Conservation (phyloP, 2,797 vertebrate species). For the Channallabes apus region DNA sequence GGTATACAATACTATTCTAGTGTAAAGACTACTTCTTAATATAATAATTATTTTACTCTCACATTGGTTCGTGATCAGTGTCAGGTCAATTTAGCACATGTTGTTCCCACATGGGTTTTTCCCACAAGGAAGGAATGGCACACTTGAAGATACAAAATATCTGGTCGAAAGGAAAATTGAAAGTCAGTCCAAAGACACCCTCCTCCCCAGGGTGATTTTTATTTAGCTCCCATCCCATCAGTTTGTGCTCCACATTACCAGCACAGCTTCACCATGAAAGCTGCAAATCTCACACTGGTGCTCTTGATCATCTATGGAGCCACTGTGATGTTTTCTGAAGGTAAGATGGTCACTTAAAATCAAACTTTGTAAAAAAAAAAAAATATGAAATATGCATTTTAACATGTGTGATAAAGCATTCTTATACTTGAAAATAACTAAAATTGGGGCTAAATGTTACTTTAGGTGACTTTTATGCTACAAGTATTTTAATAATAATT, state of each 20-base stretch:
- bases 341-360: constrained; percentile 29
- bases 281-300: constrained; percentile 28
- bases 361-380: neutral
- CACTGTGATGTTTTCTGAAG: constrained; percentile 30
- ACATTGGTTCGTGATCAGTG: neutral
- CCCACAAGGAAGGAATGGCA: neutral
- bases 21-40: neutral
- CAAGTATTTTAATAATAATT: too few relatives aligned
- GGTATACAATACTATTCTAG: too few relatives aligned
- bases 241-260: neutral
- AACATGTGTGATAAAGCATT: neutral
- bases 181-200: constrained; percentile 26
- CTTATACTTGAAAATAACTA: too few relatives aligned
- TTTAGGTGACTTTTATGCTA: neutral
- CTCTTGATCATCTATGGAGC: constrained; percentile 35
- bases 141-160: neutral
- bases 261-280: constrained; percentile 38
- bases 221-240: neutral
- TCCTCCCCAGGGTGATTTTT: neutral
- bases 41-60: neutral
- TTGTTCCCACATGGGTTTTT: constrained; percentile 2
- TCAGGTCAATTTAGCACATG: neutral
- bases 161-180: constrained; percentile 27
- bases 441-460: too few relatives aligned
- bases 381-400: neutral